Evolutionary conservation across 2,888 invertebrate species (phyloP).

Genomic region (Scaeva pyrastri): DNA sequence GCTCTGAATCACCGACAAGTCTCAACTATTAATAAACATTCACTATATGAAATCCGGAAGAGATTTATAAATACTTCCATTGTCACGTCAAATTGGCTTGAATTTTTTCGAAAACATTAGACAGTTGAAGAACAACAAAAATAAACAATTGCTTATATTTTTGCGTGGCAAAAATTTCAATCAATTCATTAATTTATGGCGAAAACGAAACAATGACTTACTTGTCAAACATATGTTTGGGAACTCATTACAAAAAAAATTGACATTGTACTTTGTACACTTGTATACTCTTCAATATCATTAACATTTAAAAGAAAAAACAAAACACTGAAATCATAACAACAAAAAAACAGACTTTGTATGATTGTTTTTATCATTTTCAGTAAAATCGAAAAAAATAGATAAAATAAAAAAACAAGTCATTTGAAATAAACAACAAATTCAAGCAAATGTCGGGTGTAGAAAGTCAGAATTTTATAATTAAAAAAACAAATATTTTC

Average conservation of each 20-base stretch:
- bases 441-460: too few relatives aligned
- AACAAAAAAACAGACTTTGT: not conserved
- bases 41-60: conserved; percentile 19
- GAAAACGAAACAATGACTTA: conserved; percentile 4
- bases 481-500: too few relatives aligned
- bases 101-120: not conserved
- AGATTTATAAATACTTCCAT: not conserved
- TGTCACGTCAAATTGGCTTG: conserved; percentile 1
- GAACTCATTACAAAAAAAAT: not conserved
- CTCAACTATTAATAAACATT: not conserved
- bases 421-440: too few relatives aligned
- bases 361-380: not conserved
- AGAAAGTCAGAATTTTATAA: too few relatives aligned
- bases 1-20: not conserved
- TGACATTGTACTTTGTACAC: not conserved
- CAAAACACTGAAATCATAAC: too few relatives aligned
- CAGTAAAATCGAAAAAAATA: not conserved
- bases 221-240: conserved; percentile 27
- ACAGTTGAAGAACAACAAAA: not conserved
- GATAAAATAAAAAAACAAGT: too few relatives aligned
- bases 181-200: conserved; percentile 20
- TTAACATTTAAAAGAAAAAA: not conserved
- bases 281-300: not conserved
- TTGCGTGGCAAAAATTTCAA: conserved; percentile 14
- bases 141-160: not conserved